Conservation (phyloP, 2,888 invertebrate genomes). For the Drosophila kuntzei region DNA sequence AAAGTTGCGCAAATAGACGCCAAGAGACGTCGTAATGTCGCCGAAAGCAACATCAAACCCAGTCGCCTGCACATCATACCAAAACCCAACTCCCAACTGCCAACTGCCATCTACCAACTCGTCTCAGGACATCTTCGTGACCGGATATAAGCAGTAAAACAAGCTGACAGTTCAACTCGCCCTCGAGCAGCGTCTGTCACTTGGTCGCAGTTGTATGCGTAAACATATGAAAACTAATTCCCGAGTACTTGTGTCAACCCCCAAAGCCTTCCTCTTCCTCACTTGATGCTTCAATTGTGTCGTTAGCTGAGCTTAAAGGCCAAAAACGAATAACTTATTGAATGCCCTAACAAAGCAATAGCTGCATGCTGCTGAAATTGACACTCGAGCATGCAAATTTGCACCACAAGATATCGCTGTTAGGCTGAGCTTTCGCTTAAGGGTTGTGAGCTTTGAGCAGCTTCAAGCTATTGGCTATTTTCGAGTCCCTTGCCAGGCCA, state of each 20-base stretch:
- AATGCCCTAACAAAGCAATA: slow-evolving; percentile 42
- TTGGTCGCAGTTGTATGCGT: slow-evolving; percentile 30
- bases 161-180: slow-evolving; percentile 66
- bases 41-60: slow-evolving; percentile 46
- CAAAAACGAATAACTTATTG: slow-evolving; percentile 45
- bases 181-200: slow-evolving; percentile 34
- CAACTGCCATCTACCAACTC: background rate
- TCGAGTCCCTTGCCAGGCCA: slow-evolving; percentile 50
- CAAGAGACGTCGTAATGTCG: slow-evolving; percentile 67
- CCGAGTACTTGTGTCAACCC: slow-evolving; percentile 37
- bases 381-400: slow-evolving; percentile 67
- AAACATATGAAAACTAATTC: slow-evolving; percentile 75
- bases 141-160: slow-evolving; percentile 79
- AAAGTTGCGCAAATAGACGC: slow-evolving; percentile 78
- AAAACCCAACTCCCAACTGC: background rate
- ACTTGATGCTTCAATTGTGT: slow-evolving; percentile 15
- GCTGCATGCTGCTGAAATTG: slow-evolving; percentile 51
- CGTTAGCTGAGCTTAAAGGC: slow-evolving; percentile 14
- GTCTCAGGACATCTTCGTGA: slow-evolving; percentile 34
- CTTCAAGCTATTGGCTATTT: slow-evolving; percentile 25
- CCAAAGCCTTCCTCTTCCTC: background rate
- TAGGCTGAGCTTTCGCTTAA: slow-evolving; percentile 14
- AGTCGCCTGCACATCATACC: background rate
- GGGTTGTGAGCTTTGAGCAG: slow-evolving; percentile 34
- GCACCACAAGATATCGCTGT: slow-evolving; percentile 57